phyloP scores from a whole-genome alignment of 2,797 vertebrate species.

The Macropodus opercularis region DNA sequence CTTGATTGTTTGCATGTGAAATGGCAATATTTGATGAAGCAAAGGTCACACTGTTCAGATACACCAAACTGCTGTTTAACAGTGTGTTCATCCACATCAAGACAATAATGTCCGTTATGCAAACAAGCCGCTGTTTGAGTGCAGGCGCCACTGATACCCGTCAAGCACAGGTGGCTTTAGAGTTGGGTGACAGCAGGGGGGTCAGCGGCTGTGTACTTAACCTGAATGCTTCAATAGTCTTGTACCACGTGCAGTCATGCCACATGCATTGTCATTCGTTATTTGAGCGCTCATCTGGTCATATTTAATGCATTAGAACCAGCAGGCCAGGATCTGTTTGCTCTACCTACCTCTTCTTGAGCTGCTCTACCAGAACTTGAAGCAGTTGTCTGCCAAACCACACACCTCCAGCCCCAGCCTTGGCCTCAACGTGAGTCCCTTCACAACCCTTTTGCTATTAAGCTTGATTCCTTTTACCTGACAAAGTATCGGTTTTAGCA shows the following conservation, averaged over 20 bases:
- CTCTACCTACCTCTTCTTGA: constrained; percentile 93
- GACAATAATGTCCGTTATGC: constrained; percentile 48
- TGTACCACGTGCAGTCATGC: neutral
- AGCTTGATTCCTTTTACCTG: neutral
- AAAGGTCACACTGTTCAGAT: neutral
- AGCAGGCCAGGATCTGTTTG: constrained; percentile 93
- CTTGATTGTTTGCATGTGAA: neutral
- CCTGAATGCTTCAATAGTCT: neutral
- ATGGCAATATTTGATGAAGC: constrained; percentile 1
- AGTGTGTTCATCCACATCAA: neutral
- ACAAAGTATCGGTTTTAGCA: no score
- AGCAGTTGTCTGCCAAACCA: constrained; percentile 81
- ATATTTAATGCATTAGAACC: constrained; percentile 82
- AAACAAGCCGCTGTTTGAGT: constrained; percentile 32
- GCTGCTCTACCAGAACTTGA: constrained; percentile 92
- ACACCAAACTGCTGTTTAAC: neutral
- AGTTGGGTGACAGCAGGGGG: neutral
- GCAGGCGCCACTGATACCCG: neutral
- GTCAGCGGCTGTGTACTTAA: neutral
- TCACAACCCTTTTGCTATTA: neutral
- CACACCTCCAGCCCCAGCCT: constrained; percentile 59
- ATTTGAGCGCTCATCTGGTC: neutral
- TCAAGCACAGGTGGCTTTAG: neutral
- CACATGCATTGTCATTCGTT: neutral
- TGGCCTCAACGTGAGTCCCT: constrained; percentile 68